Evolutionary conservation across 2,797 vertebrate species (phyloP), one percentile per base, ranked within the genome.

Genomic region (Anguilla anguilla): DNA sequence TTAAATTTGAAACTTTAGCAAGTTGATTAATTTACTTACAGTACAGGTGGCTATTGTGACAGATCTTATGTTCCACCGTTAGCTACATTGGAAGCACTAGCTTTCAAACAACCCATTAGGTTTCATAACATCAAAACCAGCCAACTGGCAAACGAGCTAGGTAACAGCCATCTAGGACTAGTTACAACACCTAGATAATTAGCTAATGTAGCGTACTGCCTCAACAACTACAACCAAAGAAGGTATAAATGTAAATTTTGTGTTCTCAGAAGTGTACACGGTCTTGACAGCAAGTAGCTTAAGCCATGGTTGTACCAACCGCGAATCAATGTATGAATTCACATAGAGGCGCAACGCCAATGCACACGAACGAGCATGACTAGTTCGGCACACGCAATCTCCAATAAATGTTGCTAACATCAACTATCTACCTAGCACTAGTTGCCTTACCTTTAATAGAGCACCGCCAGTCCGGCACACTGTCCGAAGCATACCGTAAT

Each of bases 401-500:
- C 39, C 9, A 39, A 55, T 59, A 22, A n/a, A 57, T 87, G 35
- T 53, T 67, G 31, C 49, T 74, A 67, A 69, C 83, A 19, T 84
- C 22, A 72, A 13, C 64, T 81, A 39, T 19, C 39, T 9, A 59
- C 11, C 67, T 19, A 28, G 7, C 31, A 28, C n/a, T 43, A 17
- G 39, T 17, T 79, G 28, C 2, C 57, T 83, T 91, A 95, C 95
- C 95, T 94, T 94, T 10, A 96, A 88, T 35, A 96, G 91, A 0
- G 89, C 89, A 7, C 87, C 81, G 0, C 96, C 93, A 59, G 91
- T 88, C 83, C 96, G 94, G 89, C 91, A 94, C 86, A 94, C 88
- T 7, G 94, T 92, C 46, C 95, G 94, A 0, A 96, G 25, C 96
- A 96, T 96, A 0, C 0, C 92, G 0, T 0, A 10, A n/a, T 11